Base-by-base conservation (phyloP, 2,113 vertebrate genomes). In the Bubo scandiacus region DNA sequence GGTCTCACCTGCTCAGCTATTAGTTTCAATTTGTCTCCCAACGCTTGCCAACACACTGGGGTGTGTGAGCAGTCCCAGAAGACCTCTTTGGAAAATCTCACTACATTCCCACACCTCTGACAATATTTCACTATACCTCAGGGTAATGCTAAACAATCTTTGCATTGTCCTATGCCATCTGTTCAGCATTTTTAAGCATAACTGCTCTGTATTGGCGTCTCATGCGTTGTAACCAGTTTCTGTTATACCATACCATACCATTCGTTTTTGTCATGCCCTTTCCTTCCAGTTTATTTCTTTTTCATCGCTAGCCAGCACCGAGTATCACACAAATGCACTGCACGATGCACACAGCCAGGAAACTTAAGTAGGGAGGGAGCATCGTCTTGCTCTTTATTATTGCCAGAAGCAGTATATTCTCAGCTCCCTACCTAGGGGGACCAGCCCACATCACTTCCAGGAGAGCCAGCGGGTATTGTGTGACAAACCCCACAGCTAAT, bases 151-250 rank as follows among this genome's bases (percentile, higher is more conserved):
- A 96, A 95, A 97, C 97, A 97, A 85, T 96, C 95, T 96, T 92
- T 95, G 91, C 93, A 97, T 97, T 97, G 95, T 97, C 93, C 84
- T 73, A 22, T 97, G 93, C 94, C 96, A 97, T 97, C 95, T 97
- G 94, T 96, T 97, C 87, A 63, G 63, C 92, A 91, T 97, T 97
- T 96, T 70, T 82, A 77, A 96, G 95, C 87, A 6, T 88, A 96
- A 88, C 87, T 90, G 91, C 74, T 91, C 79, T 0, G 0, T 63
- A 22, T 29, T 80, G 82, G 91, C 3, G 5, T 92, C 66, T 92
- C 81, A 45, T 11, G 54, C 5, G 0, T 43, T 70, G 81, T 71
- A 93, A 74, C 84, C 74, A 73, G 78, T 94, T 82, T 95, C 72
- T 90, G 58, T 82, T 95, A 47, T 38, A 94, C 62, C 95, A 95